A percentile compares a stretch with the other conserved stretches of the same genome.
Conservation (phyloP, 2,888 invertebrate species). For the Ferdinandea cuprea region DNA sequence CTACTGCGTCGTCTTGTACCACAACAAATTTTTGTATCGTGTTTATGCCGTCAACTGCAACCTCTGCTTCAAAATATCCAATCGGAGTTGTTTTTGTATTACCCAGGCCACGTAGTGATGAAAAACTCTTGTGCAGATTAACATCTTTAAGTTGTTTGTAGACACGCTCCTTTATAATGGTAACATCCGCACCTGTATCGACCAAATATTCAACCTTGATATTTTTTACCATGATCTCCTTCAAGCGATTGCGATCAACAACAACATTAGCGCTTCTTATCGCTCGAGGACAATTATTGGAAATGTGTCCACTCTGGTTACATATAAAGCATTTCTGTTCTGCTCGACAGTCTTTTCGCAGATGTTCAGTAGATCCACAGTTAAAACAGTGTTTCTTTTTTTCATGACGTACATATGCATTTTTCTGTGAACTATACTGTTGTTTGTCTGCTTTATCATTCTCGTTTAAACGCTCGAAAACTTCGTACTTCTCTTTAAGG, state of each 20-base stretch:
- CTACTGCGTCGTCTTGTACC: too few relatives aligned
- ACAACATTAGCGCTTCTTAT: background rate
- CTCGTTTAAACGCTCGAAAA: too few relatives aligned
- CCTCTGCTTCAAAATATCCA: too few relatives aligned
- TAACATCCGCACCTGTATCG: conserved; percentile 36
- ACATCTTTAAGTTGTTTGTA: conserved; percentile 33
- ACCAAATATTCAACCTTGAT: conserved; percentile 34
- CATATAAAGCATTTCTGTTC: conserved; percentile 3
- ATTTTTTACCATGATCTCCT: conserved; percentile 7
- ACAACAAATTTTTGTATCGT: background rate
- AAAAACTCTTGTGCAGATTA: background rate
- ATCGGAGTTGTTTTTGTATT: too few relatives aligned
- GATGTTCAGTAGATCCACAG: too few relatives aligned
- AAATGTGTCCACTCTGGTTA: conserved; percentile 3
- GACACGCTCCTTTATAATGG: conserved; percentile 31
- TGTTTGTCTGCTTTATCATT: too few relatives aligned
- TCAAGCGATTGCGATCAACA: background rate
- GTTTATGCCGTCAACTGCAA: too few relatives aligned
- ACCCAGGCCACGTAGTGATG: too few relatives aligned
- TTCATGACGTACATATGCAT: too few relatives aligned
- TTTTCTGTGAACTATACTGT: too few relatives aligned
- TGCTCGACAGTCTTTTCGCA: background rate
- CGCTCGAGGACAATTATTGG: too few relatives aligned
- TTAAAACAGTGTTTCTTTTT: conserved; percentile 22
- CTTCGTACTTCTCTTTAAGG: too few relatives aligned